Evolutionary conservation across 2,797 vertebrate species (phyloP).

Genomic region (Pipistrellus pygmaeus): DNA sequence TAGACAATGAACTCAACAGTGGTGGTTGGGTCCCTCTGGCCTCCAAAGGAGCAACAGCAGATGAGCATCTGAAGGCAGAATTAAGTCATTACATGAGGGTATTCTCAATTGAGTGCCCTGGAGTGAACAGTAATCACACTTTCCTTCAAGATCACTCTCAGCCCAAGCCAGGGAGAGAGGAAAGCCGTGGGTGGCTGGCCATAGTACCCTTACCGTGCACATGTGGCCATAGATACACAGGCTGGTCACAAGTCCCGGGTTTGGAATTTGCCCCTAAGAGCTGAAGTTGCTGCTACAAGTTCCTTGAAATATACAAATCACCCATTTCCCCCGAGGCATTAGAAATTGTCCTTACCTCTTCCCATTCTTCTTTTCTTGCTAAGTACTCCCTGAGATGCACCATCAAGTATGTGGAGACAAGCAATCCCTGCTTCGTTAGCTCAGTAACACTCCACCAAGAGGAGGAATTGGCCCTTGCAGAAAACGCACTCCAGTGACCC

Average conservation of each 20-base stretch:
- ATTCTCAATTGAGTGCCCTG: conserved; percentile 65
- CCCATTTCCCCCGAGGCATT: background rate
- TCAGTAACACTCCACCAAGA: background rate
- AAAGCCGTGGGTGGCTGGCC: conserved; percentile 61
- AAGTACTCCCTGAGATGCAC: background rate
- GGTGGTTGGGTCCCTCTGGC: background rate
- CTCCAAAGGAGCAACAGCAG: conserved; percentile 59
- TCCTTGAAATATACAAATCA: background rate
- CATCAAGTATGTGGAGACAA: background rate
- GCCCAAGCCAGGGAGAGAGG: conserved; percentile 30
- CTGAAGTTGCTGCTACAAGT: background rate
- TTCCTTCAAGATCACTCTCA: conserved; percentile 71
- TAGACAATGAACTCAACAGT: no score
- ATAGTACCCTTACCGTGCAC: background rate
- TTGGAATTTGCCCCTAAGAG: background rate
- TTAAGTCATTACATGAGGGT: conserved; percentile 65
- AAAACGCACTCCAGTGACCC: background rate
- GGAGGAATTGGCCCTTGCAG: background rate
- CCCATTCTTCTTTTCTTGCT: background rate
- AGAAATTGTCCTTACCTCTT: conserved; percentile 22
- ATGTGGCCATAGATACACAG: background rate
- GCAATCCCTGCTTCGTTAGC: background rate
- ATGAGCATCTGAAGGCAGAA: conserved; percentile 56
- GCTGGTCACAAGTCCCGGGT: background rate
- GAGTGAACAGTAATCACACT: conserved; percentile 77